phyloP scores from a whole-genome alignment of 2,888 invertebrate species.

The Platycheirus rosarum region DNA sequence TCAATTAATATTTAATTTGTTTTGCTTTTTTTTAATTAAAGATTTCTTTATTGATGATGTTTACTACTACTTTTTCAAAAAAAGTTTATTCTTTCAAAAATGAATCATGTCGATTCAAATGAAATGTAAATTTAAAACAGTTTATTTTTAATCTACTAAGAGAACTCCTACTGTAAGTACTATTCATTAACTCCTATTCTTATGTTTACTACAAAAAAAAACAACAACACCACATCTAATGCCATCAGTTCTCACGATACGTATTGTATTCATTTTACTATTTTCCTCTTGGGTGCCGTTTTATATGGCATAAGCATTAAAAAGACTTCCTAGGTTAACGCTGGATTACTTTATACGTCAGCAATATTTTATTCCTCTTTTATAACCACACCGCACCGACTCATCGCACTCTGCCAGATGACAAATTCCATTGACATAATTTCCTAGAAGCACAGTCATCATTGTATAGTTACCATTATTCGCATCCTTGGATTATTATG shows the following conservation, averaged over 20 bases:
- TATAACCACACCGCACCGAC: neutral
- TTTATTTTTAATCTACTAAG: no score
- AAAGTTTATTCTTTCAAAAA: no score
- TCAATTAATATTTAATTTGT: no score
- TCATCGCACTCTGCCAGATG: neutral
- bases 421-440: slow-evolving; percentile 33
- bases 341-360: slow-evolving; percentile 22
- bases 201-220: no score
- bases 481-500: neutral
- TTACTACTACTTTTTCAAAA: no score
- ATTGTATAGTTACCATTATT: slow-evolving; percentile 1
- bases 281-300: slow-evolving; percentile 1
- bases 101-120: no score
- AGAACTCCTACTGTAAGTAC: no score
- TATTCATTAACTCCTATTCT: no score
- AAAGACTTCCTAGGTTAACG: slow-evolving; percentile 10
- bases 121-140: no score
- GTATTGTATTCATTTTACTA: slow-evolving; percentile 1
- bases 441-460: slow-evolving; percentile 15
- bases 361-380: slow-evolving; percentile 10
- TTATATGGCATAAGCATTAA: slow-evolving; percentile 7
- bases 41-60: no score
- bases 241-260: neutral
- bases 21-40: no score
- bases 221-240: no score